Evolutionary conservation across 1,140 invertebrate species (phyloP), one percentile per base, ranked within the genome.

Genomic region (Drosophila auraria): DNA sequence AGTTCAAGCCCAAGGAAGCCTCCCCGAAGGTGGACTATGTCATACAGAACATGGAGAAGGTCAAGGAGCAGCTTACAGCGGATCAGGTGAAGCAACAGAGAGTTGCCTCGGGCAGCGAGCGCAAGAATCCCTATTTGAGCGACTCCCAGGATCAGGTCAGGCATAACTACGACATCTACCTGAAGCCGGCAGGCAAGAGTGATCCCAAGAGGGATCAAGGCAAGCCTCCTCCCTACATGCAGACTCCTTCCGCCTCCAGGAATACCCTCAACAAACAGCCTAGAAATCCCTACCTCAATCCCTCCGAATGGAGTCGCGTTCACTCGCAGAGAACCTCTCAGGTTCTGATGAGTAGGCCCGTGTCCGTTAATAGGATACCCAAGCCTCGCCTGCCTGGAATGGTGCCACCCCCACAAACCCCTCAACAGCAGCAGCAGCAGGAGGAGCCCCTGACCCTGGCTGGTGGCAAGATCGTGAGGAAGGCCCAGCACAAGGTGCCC

Each of bases 401-500:
- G 8, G 15, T n/a, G 5, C 17, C 57, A 2, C 5, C 5, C 0
- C 12, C 20, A 1, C 27, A n/a, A 6, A 17, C 7, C 3, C 12
- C 42, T n/a, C 53, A 57, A 5, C 12, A 33, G 2, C 30, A 17
- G 49, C 3, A n/a, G n/a, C 38, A 20, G 17, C 1, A 23, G 2
- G 1, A 9, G 14, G 53, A 38, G 1, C 14, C 15, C 14, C 4
- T 56, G 0, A 9, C 9, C 12, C 2, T 2, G 27, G 11, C 47
- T 3, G 23, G 20, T 1, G 40, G 58, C 58, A 9, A 80, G 65
- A 91, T 89, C 11, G 62, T 82, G 1, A 56, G 59, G 1, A 73
- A 61, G 27, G 33, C 49, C 0, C 86, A 89, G 54, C 86, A 89
- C 36, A 91, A 82, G 36, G 62, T 89, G 30, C 86, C 87, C 0